A percentile compares a stretch with the other conserved stretches of the same genome.
These are phyloP conservation scores for Otus sunia DNA, from an alignment of 2,113 vertebrate genomes.

Conservation along the genomic window DNA sequence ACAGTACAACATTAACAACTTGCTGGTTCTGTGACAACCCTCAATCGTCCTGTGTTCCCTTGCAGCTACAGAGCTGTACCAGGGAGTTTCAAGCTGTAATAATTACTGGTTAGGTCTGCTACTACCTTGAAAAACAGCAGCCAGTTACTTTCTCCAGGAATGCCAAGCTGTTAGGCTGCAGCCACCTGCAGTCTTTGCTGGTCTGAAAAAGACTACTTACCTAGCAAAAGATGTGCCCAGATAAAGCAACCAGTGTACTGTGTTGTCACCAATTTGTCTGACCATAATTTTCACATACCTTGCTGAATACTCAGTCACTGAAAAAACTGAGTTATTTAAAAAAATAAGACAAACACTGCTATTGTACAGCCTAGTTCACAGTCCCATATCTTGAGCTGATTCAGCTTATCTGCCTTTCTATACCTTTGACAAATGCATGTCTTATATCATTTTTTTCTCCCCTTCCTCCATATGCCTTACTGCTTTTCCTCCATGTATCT, in stretches of 20 bases:
- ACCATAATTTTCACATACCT: not conserved
- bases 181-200: not conserved
- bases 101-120: not conserved
- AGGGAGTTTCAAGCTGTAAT: not conserved
- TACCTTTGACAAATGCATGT: conserved; percentile 63
- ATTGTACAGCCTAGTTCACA: not conserved
- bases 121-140: not conserved
- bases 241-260: not conserved
- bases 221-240: not conserved
- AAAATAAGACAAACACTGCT: not conserved
- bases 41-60: not conserved
- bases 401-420: conserved; percentile 53
- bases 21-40: not conserved
- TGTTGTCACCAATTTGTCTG: not conserved
- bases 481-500: conserved; percentile 57
- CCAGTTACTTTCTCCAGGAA: not conserved
- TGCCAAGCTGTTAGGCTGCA: not conserved
- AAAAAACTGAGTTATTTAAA: conserved; percentile 34
- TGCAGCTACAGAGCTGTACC: not conserved
- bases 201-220: not conserved
- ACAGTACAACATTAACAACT: not conserved
- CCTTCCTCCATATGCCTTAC: conserved; percentile 1
- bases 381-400: conserved; percentile 43
- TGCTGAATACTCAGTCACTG: not conserved
- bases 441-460: conserved; percentile 59